Evolutionary conservation across 2,113 vertebrate species (phyloP), one percentile per base, ranked within the genome.

Genomic region (Bufo bufo): DNA sequence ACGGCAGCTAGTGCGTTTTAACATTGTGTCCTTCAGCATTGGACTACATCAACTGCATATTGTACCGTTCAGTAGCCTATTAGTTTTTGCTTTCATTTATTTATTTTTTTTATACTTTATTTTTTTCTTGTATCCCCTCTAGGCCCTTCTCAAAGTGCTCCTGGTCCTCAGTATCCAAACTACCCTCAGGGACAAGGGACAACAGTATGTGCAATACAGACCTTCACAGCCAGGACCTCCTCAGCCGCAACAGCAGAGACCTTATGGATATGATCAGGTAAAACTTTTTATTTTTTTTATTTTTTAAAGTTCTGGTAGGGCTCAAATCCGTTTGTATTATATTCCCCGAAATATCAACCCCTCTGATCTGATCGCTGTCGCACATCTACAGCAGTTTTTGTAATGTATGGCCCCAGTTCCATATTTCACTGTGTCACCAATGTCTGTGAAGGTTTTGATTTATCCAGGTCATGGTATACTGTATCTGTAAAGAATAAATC

Each of bases 251-350:
- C 98, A 97, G 89, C 98, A 99, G 92, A 98, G 98, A 93, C 97
- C 98, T 90, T 99, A 99, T 1, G 97, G 96, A 94, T 99, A 99
- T 90, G 98, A 99, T 91, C 98, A 99, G 97, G 98, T 99, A 94
- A 93, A 94, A 58, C 77, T n/a, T 12, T 13, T 49, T 65, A 2
- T 58, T 58, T 52, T 52, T 52, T 52, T 52, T 52, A 1, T 52
- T 52, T 52, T 52, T 52, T 52, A 0, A 6, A 6, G 5, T 52
- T 52, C 0, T 52, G 52, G 5, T 52, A 9, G 9, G 52, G 52
- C 52, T 33, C 33, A 33, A 0, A 1, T 33, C 33, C 33, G 33
- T 33, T 33, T 33, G 33, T 33, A 33, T 33, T 33, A 33, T 33
- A 33, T 33, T 33, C 33, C 33, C 33, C 33, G 33, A 33, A 33